Percentiles rank a stretch among this genome's conserved stretches.
Evolutionary conservation across 2,888 invertebrate genomes (phyloP).

Genomic region (Gordius sp.): DNA sequence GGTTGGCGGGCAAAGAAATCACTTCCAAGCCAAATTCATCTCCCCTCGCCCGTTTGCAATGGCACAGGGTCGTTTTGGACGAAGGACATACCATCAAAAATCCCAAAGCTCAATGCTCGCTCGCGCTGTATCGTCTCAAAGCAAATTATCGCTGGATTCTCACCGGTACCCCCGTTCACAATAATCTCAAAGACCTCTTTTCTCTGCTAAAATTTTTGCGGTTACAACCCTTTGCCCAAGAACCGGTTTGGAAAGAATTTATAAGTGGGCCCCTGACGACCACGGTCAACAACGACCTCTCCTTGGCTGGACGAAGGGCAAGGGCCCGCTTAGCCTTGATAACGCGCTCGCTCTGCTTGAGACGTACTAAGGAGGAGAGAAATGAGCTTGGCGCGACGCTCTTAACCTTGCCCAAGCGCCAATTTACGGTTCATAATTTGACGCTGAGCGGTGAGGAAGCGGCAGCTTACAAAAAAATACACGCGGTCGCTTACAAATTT

Average conservation of each 20-base stretch:
- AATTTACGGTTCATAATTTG: no score
- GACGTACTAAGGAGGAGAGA: slow-evolving; percentile 59
- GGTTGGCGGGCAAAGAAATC: slow-evolving; percentile 33
- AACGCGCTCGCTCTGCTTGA: no score
- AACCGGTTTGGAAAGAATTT: neutral
- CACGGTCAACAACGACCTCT: no score
- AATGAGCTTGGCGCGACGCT: no score
- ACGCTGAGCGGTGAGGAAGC: no score
- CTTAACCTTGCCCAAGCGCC: no score
- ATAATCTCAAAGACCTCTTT: slow-evolving; percentile 45
- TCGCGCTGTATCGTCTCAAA: slow-evolving; percentile 40
- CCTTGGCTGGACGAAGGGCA: no score
- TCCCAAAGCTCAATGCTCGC: slow-evolving; percentile 47
- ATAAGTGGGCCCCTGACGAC: no score
- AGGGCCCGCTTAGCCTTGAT: no score
- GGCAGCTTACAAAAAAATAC: no score
- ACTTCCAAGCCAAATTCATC: neutral
- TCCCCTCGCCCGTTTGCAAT: slow-evolving; percentile 29
- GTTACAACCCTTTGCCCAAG: neutral
- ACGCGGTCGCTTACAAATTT: no score
- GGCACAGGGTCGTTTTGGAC: slow-evolving; percentile 64
- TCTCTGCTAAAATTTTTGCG: slow-evolving; percentile 27
- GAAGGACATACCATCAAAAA: slow-evolving; percentile 77
- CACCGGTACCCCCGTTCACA: slow-evolving; percentile 77
- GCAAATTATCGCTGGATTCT: slow-evolving; percentile 48